Evolutionary conservation across 2,888 invertebrate species (phyloP), one percentile per base, ranked within the genome.

Genomic region (Scelioninae gen. 2): DNA sequence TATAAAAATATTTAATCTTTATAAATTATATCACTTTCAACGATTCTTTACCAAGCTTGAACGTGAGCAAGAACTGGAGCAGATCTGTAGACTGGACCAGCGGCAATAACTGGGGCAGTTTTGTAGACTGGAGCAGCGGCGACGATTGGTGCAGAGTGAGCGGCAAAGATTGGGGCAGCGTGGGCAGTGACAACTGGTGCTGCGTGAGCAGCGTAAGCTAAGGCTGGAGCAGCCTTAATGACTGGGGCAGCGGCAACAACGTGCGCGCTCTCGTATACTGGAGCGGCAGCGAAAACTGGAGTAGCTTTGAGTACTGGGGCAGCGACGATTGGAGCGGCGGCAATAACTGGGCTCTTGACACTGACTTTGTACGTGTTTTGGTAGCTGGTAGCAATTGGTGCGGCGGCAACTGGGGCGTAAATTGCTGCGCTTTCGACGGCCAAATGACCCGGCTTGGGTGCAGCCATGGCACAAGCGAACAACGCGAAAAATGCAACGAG

Each of bases 301-400:
- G 63, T 81, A n/a, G 60, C 19, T 22, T 52, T 37, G 22, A 52
- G 10, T 1, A 37, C 1, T 22, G 52, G 37, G 18, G 50, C 22
- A 11, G 9, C 6, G 13, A 55, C 31, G 9, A 55, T 6, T 55
- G 55, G 55, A 19, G 55, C 55, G 7, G 35, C 55, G 13, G 43
- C 43, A 13, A 5, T 13, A 1, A 67, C 39, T 28, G 73, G 75
- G 1, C 46, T 65, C 5, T 69, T 73, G n/a, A 46, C 58, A 37
- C 88, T 86, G 6, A 65, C 37, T 43, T 65, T 64, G 87, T 90
- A 89, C 75, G 89, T 88, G 87, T 90, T 91, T 18, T 77, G 74
- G 81, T 86, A 79, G 61, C 87, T 87, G 33, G 86, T 72, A 18
- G 76, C 86, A 11, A 61, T 2, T 25, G 61, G 50, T 5, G 58